Conservation (phyloP, 2,888 invertebrate species). For the Dicycla oo region DNA sequence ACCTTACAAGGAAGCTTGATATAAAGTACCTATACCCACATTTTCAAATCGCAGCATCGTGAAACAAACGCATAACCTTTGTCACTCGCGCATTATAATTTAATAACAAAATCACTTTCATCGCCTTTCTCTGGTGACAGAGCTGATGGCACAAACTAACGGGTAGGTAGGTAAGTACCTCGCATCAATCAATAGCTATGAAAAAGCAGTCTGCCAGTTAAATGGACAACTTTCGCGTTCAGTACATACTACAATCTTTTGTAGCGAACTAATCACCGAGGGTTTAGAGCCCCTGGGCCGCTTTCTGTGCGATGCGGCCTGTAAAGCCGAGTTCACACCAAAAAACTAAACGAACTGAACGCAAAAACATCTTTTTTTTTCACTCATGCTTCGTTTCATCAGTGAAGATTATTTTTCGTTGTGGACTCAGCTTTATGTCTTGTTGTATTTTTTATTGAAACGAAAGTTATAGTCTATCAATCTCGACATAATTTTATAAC, state of each 20-base stretch:
- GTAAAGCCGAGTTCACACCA: slow-evolving; percentile 31
- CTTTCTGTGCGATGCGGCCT: slow-evolving; percentile 58
- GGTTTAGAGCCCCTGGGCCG: slow-evolving; percentile 63
- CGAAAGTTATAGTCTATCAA: slow-evolving; percentile 53
- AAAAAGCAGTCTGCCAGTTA: slow-evolving; percentile 79
- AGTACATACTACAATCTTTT: slow-evolving; percentile 73
- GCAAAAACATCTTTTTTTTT: slow-evolving; percentile 6
- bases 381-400: background rate
- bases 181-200: slow-evolving; percentile 81
- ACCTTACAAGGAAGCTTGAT: too few relatives aligned
- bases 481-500: slow-evolving; percentile 58
- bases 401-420: background rate
- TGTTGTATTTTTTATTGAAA: slow-evolving; percentile 48
- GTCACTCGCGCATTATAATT: slow-evolving; percentile 58
- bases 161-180: slow-evolving; percentile 52
- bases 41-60: slow-evolving; percentile 18
- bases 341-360: slow-evolving; percentile 8
- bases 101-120: slow-evolving; percentile 81
- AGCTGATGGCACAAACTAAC: slow-evolving; percentile 65
- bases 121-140: slow-evolving; percentile 81
- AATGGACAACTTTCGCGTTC: slow-evolving; percentile 82
- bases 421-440: slow-evolving; percentile 16
- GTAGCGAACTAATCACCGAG: slow-evolving; percentile 56
- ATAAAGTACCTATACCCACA: background rate
- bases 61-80: slow-evolving; percentile 51